These are phyloP conservation scores for Pituophis catenifer DNA, from an alignment of 2,113 vertebrate species.

Conservation along the genomic window DNA sequence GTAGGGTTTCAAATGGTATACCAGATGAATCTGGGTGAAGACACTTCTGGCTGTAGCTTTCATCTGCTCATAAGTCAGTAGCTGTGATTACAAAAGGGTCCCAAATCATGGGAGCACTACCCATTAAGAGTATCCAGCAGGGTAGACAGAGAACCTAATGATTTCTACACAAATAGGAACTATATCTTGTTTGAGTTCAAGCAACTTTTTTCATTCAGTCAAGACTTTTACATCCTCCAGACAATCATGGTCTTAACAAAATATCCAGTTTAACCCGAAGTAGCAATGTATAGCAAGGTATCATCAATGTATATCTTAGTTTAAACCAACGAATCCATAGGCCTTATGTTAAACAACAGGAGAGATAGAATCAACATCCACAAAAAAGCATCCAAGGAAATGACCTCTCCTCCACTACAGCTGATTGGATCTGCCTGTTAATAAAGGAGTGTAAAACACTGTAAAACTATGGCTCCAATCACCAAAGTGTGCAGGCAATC, in stretches of 20 bases:
- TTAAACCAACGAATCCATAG: background rate
- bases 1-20: background rate
- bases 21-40: background rate
- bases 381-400: background rate
- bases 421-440: background rate
- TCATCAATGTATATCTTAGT: background rate
- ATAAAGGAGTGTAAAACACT: background rate
- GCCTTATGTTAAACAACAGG: background rate
- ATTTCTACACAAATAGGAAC: background rate
- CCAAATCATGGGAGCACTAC: background rate
- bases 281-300: background rate
- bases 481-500: background rate
- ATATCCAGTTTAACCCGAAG: background rate
- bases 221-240: background rate
- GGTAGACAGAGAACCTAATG: background rate
- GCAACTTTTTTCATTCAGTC: background rate
- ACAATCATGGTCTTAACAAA: background rate
- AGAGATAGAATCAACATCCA: background rate
- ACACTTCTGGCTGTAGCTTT: background rate
- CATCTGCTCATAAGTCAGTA: background rate
- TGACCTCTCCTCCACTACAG: background rate
- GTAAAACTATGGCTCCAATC: background rate
- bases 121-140: background rate
- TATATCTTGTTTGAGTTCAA: background rate
- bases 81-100: background rate